Percentiles rank a stretch among this genome's conserved stretches.
These are phyloP conservation scores for Ameiurus melas DNA, from an alignment of 2,113 vertebrate genomes.

Conservation along the genomic window DNA sequence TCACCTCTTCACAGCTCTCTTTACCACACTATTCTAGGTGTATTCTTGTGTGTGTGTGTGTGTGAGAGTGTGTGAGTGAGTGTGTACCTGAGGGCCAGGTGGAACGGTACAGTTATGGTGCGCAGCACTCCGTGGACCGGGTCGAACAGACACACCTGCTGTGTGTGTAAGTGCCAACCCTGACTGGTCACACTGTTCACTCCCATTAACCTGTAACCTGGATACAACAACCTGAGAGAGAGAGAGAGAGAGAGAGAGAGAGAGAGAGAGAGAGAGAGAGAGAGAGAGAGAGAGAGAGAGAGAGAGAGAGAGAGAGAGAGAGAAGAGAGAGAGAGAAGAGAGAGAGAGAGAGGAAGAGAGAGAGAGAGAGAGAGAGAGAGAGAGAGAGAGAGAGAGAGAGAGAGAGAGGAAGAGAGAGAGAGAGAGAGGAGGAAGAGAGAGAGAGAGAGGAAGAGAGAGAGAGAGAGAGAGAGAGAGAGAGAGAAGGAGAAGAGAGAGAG, in stretches of 20 bases:
- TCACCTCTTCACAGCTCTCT: too few relatives aligned
- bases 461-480: too few relatives aligned
- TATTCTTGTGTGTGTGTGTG: not conserved
- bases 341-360: not conserved
- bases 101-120: slow-evolving; percentile 90
- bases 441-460: too few relatives aligned
- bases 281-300: not conserved
- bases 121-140: slow-evolving; percentile 83
- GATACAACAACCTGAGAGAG: slow-evolving; percentile 83
- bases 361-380: not conserved
- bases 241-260: not conserved
- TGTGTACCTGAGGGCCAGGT: slow-evolving; percentile 90
- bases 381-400: too few relatives aligned
- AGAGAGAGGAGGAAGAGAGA: too few relatives aligned
- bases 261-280: not conserved
- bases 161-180: slow-evolving; percentile 93
- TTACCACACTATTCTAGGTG: too few relatives aligned
- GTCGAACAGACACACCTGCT: slow-evolving; percentile 95
- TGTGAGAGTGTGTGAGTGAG: slow-evolving; percentile 14
- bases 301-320: too few relatives aligned
- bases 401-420: too few relatives aligned
- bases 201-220: slow-evolving; percentile 97
- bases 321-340: too few relatives aligned
- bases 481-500: too few relatives aligned
- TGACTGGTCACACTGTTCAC: slow-evolving; percentile 97